Evolutionary conservation across 2,888 invertebrate species (phyloP), one percentile per base, ranked within the genome.

Genomic region (Orthosia incerta): DNA sequence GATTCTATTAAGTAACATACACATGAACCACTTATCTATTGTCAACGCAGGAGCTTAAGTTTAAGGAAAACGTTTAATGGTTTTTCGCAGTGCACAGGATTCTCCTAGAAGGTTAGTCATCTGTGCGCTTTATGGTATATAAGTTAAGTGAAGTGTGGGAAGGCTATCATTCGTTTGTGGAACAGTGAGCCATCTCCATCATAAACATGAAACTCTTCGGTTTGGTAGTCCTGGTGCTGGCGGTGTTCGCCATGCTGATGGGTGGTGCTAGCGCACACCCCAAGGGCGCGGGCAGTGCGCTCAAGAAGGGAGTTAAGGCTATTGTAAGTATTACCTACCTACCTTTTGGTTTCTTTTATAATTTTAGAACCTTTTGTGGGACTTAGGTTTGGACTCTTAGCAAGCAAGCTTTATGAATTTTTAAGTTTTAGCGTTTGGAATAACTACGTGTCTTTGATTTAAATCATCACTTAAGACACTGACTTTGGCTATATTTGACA

Each of bases 191-290:
- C 45, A 15, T 45, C 60, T 20, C 15, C 60, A n/a, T 39, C 57
- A 20, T 45, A 74, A 81, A 70, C 31, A 89, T 90, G 87, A 89
- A 88, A 73, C 80, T 89, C 64, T 77, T 83, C 59, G 67, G 72
- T 66, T 63, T 89, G 0, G 79, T 86, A n/a, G 68, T 84, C 20
- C 23, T 87, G 48, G 82, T 86, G 39, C 63, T 88, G 78, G 87
- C 87, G 23, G 79, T 85, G 56, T 62, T 89, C 45, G 87, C 87
- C 15, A 70, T 89, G 80, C 65, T 88, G 73, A 39, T 88, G 68
- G 76, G 83, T 20, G 76, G 73, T 13, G 63, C 81, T 23, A 74
- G 70, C 53, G 89, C 88, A 5, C 66, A 66, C 11, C 89, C 88
- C 7, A 87, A 88, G 51, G 80, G 83, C 16, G 76, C 74, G 5